These are phyloP conservation scores for Coluber constrictor DNA, from an alignment of 2,797 vertebrate species.

Conservation along the genomic window DNA sequence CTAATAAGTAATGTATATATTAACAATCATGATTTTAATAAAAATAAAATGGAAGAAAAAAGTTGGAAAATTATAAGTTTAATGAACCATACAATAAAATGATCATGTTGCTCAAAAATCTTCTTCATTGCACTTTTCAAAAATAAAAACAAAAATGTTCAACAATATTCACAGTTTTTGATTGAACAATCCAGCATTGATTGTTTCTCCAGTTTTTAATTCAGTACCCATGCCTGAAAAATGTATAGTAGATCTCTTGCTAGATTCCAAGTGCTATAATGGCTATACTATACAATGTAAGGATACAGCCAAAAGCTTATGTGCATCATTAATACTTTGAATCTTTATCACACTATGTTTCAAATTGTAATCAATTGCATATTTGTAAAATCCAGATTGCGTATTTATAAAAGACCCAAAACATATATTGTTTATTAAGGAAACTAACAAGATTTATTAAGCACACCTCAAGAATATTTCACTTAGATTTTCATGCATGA, in stretches of 20 bases:
- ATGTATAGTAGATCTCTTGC: neutral
- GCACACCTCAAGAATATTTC: neutral
- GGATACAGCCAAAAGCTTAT: neutral
- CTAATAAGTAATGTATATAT: neutral
- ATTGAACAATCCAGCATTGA: neutral
- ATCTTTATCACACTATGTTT: neutral
- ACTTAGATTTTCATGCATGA: neutral
- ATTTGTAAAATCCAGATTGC: neutral
- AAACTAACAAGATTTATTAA: neutral
- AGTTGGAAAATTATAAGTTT: neutral
- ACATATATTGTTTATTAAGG: neutral
- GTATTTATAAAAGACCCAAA: neutral
- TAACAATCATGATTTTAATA: neutral
- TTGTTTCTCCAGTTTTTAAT: neutral
- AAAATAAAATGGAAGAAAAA: neutral
- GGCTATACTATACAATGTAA: neutral
- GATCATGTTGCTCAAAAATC: neutral
- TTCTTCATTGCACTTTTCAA: neutral
- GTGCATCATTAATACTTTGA: neutral
- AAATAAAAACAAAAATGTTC: neutral
- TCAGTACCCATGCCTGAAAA: neutral
- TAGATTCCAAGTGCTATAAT: neutral
- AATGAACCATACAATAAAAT: neutral
- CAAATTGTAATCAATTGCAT: neutral
- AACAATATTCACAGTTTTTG: neutral